These are phyloP conservation scores for Palloptera scutellata DNA, from an alignment of 2,888 invertebrate species.

Conservation along the genomic window DNA sequence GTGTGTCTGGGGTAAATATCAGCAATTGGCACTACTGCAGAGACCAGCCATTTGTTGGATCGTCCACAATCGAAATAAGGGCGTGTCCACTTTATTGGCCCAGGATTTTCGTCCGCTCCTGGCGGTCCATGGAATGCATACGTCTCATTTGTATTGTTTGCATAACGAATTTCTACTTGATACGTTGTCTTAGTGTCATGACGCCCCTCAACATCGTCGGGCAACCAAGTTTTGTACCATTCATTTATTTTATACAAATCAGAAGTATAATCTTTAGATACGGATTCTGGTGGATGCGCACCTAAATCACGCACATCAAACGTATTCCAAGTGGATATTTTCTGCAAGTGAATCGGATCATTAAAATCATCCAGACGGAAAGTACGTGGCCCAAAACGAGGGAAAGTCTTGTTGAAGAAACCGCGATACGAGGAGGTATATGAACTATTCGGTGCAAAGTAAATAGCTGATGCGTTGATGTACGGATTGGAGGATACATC, in stretches of 20 bases:
- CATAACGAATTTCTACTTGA: conserved; percentile 91
- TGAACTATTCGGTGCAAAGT: conserved; percentile 92
- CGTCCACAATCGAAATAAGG: conserved; percentile 97
- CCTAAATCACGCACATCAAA: conserved; percentile 88
- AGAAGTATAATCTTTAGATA: conserved; percentile 87
- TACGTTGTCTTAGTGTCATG: conserved; percentile 94
- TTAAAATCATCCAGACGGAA: conserved; percentile 92
- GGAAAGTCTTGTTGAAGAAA: conserved; percentile 95
- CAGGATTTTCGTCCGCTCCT: conserved; percentile 88
- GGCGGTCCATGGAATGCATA: conserved; percentile 94
- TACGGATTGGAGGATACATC: conserved; percentile 93
- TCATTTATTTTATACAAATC: conserved; percentile 92
- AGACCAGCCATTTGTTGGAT: conserved; percentile 94
- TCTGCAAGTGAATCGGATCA: conserved; percentile 93
- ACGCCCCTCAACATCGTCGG: conserved; percentile 81
- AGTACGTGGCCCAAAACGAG: conserved; percentile 92
- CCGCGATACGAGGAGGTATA: conserved; percentile 94
- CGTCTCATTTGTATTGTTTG: conserved; percentile 95
- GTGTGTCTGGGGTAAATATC: conserved; percentile 96
- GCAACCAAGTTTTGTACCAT: conserved; percentile 92
- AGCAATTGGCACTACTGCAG: conserved; percentile 92
- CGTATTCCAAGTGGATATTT: conserved; percentile 94
- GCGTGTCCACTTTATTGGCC: conserved; percentile 92
- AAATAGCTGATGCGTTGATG: conserved; percentile 91
- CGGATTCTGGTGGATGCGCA: conserved; percentile 80